Base-by-base conservation (phyloP, 2,888 invertebrate genomes). In the Tromatobia lineatoria region DNA sequence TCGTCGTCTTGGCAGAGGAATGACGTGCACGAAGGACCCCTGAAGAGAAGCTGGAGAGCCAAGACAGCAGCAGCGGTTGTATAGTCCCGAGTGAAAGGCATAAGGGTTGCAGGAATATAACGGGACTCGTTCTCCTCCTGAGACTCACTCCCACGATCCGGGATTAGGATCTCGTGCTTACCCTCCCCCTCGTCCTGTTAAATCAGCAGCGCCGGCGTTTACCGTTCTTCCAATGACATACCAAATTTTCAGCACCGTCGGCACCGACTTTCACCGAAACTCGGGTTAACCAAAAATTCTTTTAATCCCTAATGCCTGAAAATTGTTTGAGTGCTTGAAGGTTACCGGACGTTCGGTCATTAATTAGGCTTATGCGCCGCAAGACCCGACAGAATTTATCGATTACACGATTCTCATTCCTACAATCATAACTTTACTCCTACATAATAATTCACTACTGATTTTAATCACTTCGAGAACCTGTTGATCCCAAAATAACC, bases 141-240 rank as follows among this genome's bases (percentile, higher is more conserved):
- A 77, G 78, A 79, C 82, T 80, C 85, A 87, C 87, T 89, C 88
- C 88, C 88, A 89, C 88, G 88, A 90, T 88, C 81, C 66, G 79
- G 85, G 88, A 89, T 88, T 87, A 81, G 86, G 86, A 88, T 87
- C 86, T 88, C 86, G 66, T 83, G 80, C 64, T 66, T 83, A n/a
- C 11, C 66, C 47, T 54, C 73, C 50, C n/a, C 54, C 80, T 73
- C 66, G 18, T 70, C 52, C 77, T 71, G 82, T 84, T 80, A 82
- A 87, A 81, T 80, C 82, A 52, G 74, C 84, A 81, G 84, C 84
- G 84, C 78, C 84, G 75, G 81, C 78, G 81, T 84, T 84, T 84
- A 84, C 80, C 78, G 84, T 84, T 80, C 78, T 38, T 64, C 69
- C 70, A 81, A 78, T 78, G 78, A 78, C 76, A 76, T 73, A 77